A percentile compares a stretch with the other conserved stretches of the same genome.
These are phyloP conservation scores for Malacosoma neustria DNA, from an alignment of 2,888 invertebrate genomes.

Conservation along the genomic window DNA sequence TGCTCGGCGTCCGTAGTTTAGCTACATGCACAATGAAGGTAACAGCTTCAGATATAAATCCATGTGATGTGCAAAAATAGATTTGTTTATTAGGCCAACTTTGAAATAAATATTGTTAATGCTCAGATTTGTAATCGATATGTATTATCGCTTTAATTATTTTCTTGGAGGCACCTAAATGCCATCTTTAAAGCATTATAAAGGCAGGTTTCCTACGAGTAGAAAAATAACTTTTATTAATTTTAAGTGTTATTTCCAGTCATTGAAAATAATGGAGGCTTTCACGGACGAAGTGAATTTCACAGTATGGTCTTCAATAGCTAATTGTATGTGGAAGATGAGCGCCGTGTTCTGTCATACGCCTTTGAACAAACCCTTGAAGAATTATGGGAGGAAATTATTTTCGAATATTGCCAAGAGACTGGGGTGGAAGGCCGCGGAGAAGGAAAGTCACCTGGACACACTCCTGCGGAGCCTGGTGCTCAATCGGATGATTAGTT, in stretches of 20 bases:
- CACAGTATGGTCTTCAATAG: slow-evolving; percentile 93
- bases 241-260: slow-evolving; percentile 50
- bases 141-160: too few relatives aligned
- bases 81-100: too few relatives aligned
- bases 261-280: slow-evolving; percentile 87
- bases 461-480: slow-evolving; percentile 90
- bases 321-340: slow-evolving; percentile 85
- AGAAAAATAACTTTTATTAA: too few relatives aligned
- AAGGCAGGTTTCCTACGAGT: too few relatives aligned
- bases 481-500: slow-evolving; percentile 86
- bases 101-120: too few relatives aligned
- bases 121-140: too few relatives aligned
- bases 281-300: slow-evolving; percentile 91
- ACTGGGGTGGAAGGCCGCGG: slow-evolving; percentile 90
- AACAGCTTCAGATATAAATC: too few relatives aligned
- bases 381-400: slow-evolving; percentile 83
- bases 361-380: slow-evolving; percentile 81
- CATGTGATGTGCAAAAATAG: too few relatives aligned
- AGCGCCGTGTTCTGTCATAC: slow-evolving; percentile 86
- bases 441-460: slow-evolving; percentile 89
- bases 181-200: too few relatives aligned
- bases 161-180: too few relatives aligned
- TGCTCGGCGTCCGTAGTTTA: too few relatives aligned
- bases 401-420: slow-evolving; percentile 81
- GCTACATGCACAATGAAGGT: too few relatives aligned